Evolutionary conservation across 2,113 vertebrate species (phyloP).

Genomic region (Macaca mulatta): DNA sequence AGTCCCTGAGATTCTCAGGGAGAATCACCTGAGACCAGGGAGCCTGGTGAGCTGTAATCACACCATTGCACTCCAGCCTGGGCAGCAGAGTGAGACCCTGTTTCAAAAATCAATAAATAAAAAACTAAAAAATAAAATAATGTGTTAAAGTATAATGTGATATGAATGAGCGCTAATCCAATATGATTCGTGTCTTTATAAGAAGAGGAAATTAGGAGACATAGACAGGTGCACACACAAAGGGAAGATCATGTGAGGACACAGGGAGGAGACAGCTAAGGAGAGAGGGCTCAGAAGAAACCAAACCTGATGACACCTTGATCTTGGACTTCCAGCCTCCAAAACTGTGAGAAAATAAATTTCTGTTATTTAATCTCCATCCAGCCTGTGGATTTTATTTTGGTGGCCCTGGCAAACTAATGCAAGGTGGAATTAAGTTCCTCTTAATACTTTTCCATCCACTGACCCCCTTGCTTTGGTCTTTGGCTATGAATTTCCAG

Average conservation of each 20-base stretch:
- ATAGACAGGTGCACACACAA: neutral
- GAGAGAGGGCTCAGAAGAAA: neutral
- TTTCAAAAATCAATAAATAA: neutral
- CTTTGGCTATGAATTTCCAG: too few relatives aligned
- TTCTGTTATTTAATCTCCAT: neutral
- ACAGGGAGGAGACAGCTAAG: neutral
- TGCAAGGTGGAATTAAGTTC: too few relatives aligned
- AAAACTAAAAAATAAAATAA: too few relatives aligned
- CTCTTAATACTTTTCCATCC: too few relatives aligned
- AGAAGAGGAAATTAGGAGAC: neutral
- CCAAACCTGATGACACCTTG: neutral
- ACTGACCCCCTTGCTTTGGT: too few relatives aligned
- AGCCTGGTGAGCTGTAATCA: neutral
- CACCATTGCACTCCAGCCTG: neutral
- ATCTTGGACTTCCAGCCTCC: neutral
- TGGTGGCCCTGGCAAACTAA: neutral
- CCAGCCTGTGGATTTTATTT: neutral
- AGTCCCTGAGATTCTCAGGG: neutral
- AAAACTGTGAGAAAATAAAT: neutral
- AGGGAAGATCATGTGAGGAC: too few relatives aligned
- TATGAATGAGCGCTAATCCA: neutral
- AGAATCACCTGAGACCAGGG: neutral
- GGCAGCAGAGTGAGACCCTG: neutral
- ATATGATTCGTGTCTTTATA: neutral
- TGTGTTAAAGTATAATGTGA: neutral